Evolutionary conservation across 1,140 invertebrate species (phyloP).

Genomic region (Megalonaias nervosa): DNA sequence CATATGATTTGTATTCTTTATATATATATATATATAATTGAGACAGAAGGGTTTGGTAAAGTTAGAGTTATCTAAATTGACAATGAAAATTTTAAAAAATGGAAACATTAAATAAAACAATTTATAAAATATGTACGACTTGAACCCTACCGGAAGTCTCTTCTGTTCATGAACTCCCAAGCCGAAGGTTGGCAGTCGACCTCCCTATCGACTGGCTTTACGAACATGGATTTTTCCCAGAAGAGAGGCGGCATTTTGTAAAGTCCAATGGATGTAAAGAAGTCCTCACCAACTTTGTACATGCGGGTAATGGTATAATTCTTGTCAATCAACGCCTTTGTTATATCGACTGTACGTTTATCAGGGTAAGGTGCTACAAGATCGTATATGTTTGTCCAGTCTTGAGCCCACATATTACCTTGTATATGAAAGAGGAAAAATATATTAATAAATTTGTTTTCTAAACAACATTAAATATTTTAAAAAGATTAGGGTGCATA

Average conservation of each 20-base stretch:
- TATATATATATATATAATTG: no score
- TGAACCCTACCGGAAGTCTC: constrained; percentile 78
- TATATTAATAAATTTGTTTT: background rate
- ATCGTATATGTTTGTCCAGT: constrained; percentile 85
- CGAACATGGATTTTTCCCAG: constrained; percentile 73
- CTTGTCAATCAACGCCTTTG: constrained; percentile 78
- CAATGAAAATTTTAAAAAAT: no score
- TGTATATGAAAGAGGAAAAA: constrained; percentile 37
- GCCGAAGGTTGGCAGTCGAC: constrained; percentile 92
- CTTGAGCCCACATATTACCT: constrained; percentile 91
- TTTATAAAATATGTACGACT: background rate
- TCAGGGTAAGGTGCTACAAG: constrained; percentile 82
- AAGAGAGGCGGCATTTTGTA: constrained; percentile 81
- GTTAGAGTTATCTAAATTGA: no score
- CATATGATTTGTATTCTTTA: no score
- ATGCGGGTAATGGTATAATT: constrained; percentile 82
- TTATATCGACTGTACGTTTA: constrained; percentile 78
- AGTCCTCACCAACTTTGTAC: constrained; percentile 84
- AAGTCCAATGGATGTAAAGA: constrained; percentile 88
- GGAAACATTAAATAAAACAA: no score
- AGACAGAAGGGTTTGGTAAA: no score
- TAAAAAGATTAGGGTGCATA: background rate
- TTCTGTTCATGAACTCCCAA: constrained; percentile 92
- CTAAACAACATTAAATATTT: background rate
- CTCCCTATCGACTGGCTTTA: constrained; percentile 78